A percentile compares a stretch with the other conserved stretches of the same genome.
Evolutionary conservation across 2,888 invertebrate genomes (phyloP).

Genomic region (Mythimna pallens): DNA sequence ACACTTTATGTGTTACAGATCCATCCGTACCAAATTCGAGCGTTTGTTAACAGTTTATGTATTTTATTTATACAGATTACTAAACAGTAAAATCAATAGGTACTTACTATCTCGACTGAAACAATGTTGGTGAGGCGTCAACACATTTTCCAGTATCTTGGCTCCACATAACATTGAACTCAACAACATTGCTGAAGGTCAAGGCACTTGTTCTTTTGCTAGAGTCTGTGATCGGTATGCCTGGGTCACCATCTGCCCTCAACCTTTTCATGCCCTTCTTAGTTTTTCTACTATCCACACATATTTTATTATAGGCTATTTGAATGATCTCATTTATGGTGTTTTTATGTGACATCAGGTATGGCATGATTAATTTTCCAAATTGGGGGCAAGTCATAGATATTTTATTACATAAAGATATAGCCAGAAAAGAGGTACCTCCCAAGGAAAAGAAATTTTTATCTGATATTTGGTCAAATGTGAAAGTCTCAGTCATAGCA

Average conservation of each 20-base stretch:
- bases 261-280: conserved; percentile 74
- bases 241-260: conserved; percentile 55
- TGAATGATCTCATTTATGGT: conserved; percentile 81
- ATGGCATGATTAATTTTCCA: conserved; percentile 88
- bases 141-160: conserved; percentile 94
- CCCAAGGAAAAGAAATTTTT: conserved; percentile 91
- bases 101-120: conserved; percentile 86
- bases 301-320: conserved; percentile 75
- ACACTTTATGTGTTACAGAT: not conserved
- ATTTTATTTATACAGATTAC: no score
- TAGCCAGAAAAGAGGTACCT: conserved; percentile 93
- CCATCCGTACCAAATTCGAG: no score
- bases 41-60: not conserved
- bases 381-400: conserved; percentile 82
- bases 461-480: conserved; percentile 79
- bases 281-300: conserved; percentile 62
- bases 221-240: conserved; percentile 18
- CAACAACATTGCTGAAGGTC: conserved; percentile 59
- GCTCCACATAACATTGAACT: conserved; percentile 89
- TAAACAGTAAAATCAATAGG: not conserved
- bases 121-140: conserved; percentile 93
- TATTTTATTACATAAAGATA: conserved; percentile 91
- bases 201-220: conserved; percentile 61
- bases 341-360: conserved; percentile 87
- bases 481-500: conserved; percentile 70